A percentile compares a stretch with the other conserved stretches of the same genome.
These are phyloP conservation scores for Rostratula benghalensis DNA, from an alignment of 2,113 vertebrate genomes.

Conservation along the genomic window DNA sequence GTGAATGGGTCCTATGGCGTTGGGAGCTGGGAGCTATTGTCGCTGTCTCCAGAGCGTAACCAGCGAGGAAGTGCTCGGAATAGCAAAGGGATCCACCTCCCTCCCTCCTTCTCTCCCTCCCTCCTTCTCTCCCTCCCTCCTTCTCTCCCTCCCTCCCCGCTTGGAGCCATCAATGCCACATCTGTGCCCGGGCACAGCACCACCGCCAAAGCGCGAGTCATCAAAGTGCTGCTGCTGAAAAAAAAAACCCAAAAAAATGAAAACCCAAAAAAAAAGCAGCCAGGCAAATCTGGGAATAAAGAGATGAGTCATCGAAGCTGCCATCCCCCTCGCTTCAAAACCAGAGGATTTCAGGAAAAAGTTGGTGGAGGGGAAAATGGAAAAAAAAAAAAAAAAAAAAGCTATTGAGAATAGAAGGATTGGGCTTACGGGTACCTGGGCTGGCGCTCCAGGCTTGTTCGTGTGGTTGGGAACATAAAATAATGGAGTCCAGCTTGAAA, in stretches of 20 bases:
- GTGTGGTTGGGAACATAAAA: accelerated
- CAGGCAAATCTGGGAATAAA: not conserved
- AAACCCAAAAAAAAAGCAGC: not conserved
- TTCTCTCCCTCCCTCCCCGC: slow-evolving; percentile 6
- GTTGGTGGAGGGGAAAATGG: not conserved
- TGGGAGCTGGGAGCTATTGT: slow-evolving; percentile 13
- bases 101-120: slow-evolving; percentile 23
- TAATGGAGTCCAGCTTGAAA: not conserved
- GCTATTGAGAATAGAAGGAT: not conserved
- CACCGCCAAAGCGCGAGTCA: not conserved
- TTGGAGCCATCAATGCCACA: slow-evolving; percentile 8
- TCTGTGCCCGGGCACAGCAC: not conserved
- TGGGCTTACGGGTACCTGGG: not conserved
- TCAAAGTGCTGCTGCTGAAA: not conserved
- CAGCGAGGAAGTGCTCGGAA: slow-evolving; percentile 4
- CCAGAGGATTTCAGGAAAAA: not conserved
- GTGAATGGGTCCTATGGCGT: not conserved
- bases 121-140: too few species aligned
- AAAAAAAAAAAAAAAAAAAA: not conserved
- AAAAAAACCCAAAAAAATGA: too few species aligned
- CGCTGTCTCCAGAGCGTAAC: not conserved
- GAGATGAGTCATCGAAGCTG: not conserved
- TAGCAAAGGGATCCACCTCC: not conserved
- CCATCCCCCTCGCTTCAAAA: not conserved
- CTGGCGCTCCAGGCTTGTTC: accelerated